phyloP scores from a whole-genome alignment of 1,140 invertebrate species.

The Drosophila nigrodunni region DNA sequence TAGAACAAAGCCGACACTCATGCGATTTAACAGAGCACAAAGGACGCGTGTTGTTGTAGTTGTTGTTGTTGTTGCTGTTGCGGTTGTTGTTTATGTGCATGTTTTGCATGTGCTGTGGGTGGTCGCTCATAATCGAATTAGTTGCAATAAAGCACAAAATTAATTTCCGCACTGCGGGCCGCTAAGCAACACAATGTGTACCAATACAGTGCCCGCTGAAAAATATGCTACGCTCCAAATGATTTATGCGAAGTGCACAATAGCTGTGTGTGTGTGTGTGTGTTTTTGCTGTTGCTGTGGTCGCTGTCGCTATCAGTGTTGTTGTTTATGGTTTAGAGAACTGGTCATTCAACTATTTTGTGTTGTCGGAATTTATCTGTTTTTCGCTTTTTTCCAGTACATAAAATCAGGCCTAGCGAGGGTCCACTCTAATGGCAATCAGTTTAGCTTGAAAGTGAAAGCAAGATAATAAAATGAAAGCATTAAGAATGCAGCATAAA shows the following conservation, averaged over 20 bases:
- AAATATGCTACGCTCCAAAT: slow-evolving; percentile 36
- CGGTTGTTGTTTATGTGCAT: slow-evolving; percentile 36
- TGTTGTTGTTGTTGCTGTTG: slow-evolving; percentile 26
- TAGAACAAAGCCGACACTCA: not conserved
- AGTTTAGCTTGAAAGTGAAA: slow-evolving; percentile 40
- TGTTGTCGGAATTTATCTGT: slow-evolving; percentile 18
- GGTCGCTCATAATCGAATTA: slow-evolving; percentile 72
- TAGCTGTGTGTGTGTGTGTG: not conserved
- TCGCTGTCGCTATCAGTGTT: not conserved
- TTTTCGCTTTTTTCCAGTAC: slow-evolving; percentile 44
- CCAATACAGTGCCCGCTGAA: slow-evolving; percentile 23
- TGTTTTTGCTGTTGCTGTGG: not conserved
- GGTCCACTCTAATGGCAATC: slow-evolving; percentile 44
- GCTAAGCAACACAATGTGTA: slow-evolving; percentile 51
- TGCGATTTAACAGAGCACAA: slow-evolving; percentile 42
- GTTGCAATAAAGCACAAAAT: slow-evolving; percentile 79
- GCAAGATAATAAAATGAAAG: slow-evolving; percentile 49
- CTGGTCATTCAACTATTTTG: slow-evolving; percentile 15
- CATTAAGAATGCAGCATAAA: slow-evolving; percentile 58
- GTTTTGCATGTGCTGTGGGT: slow-evolving; percentile 45
- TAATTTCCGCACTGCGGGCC: slow-evolving; percentile 69
- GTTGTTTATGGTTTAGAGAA: slow-evolving; percentile 5
- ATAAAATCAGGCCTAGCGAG: slow-evolving; percentile 40
- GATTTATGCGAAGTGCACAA: slow-evolving; percentile 34
- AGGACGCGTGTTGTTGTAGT: slow-evolving; percentile 18